Conservation (phyloP, 2,113 vertebrate genomes). For the Scomber japonicus region DNA sequence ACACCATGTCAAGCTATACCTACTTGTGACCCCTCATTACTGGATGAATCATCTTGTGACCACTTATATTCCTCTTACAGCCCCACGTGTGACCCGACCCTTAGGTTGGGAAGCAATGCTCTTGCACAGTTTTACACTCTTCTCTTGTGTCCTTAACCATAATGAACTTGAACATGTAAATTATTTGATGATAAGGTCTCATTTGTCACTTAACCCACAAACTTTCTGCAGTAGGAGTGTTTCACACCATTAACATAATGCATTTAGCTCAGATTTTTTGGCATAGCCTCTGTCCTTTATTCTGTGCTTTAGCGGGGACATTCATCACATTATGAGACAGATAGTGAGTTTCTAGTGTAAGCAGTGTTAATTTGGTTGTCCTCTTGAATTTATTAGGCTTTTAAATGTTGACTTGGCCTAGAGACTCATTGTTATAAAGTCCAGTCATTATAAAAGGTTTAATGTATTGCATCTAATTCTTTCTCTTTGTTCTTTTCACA, state of each 20-base stretch:
- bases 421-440: slow-evolving; percentile 22
- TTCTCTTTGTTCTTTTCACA: not conserved
- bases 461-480: slow-evolving; percentile 6
- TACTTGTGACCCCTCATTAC: too few relatives aligned
- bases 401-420: slow-evolving; percentile 16
- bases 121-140: not conserved
- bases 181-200: slow-evolving; percentile 28
- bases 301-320: slow-evolving; percentile 11
- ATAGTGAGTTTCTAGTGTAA: slow-evolving; percentile 3
- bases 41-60: not conserved
- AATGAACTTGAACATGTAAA: slow-evolving; percentile 23
- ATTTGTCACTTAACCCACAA: slow-evolving; percentile 30
- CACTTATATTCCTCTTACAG: not conserved
- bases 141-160: not conserved
- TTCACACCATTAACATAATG: slow-evolving; percentile 25
- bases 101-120: not conserved
- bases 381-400: slow-evolving; percentile 1
- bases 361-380: slow-evolving; percentile 19
- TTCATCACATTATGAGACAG: slow-evolving; percentile 26
- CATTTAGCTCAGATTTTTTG: slow-evolving; percentile 28
- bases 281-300: slow-evolving; percentile 16
- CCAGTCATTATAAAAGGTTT: slow-evolving; percentile 4
- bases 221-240: slow-evolving; percentile 6
- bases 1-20: too few relatives aligned
- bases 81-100: not conserved